Conservation (phyloP, 1,140 invertebrate species). For the Sogatella furcifera region DNA sequence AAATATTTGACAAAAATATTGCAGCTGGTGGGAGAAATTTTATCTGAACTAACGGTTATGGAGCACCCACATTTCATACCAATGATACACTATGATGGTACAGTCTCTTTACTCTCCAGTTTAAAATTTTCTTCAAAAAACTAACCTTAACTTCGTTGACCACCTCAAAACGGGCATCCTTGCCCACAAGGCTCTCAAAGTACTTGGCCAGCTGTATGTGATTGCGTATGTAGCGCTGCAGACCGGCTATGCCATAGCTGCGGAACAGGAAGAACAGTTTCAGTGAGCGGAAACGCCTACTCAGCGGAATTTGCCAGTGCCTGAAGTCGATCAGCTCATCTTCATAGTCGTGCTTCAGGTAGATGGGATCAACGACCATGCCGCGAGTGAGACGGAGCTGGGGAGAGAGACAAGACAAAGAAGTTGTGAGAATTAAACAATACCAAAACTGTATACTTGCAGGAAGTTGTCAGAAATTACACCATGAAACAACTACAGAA, state of each 20-base stretch:
- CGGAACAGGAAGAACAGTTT: conserved; percentile 86
- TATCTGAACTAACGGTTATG: too few species aligned
- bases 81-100: too few species aligned
- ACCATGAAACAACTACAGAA: too few species aligned
- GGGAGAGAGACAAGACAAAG: too few species aligned
- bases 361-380: conserved; percentile 85
- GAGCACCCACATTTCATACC: too few species aligned
- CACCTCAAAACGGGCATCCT: conserved; percentile 74
- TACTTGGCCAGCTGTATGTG: conserved; percentile 78
- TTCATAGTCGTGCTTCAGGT: conserved; percentile 70
- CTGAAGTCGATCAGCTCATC: conserved; percentile 72
- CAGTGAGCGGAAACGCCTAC: conserved; percentile 70
- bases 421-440: too few species aligned
- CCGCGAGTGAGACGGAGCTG: conserved; percentile 56
- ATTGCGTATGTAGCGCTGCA: conserved; percentile 75
- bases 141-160: conserved; percentile 62
- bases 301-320: conserved; percentile 86
- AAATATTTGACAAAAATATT: too few species aligned
- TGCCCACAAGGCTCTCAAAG: conserved; percentile 64
- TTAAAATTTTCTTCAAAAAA: background rate
- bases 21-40: too few species aligned
- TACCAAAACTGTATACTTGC: too few species aligned
- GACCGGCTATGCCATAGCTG: conserved; percentile 67
- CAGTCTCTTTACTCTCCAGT: too few species aligned
- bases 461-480: too few species aligned